Evolutionary conservation across 1,140 invertebrate genomes (phyloP).

Genomic region (Mylabris phalerata): DNA sequence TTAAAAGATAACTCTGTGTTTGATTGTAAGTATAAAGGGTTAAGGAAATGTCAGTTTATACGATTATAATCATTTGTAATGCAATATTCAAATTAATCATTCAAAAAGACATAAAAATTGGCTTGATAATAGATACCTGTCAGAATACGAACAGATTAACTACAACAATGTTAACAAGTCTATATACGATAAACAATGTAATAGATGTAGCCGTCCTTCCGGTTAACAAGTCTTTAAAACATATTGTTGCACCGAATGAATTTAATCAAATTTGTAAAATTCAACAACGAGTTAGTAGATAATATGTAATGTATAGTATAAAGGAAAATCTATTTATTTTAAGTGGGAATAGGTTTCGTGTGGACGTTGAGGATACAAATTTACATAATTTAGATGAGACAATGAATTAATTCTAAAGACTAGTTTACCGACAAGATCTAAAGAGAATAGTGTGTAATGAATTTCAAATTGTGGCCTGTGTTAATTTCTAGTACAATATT

Average conservation of each 20-base stretch:
- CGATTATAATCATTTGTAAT: too few species aligned
- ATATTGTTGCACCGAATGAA: too few species aligned
- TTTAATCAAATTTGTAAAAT: too few species aligned
- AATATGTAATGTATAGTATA: too few species aligned
- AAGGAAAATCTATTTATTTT: too few species aligned
- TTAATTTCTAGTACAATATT: constrained; percentile 3
- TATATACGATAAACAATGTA: constrained; percentile 15
- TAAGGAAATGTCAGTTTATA: too few species aligned
- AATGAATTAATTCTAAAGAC: constrained; percentile 9
- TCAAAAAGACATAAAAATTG: constrained; percentile 14
- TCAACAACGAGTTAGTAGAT: too few species aligned
- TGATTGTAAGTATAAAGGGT: too few species aligned
- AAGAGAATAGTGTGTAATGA: constrained; percentile 12
- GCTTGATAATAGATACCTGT: constrained; percentile 10
- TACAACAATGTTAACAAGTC: constrained; percentile 6
- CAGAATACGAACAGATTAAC: constrained; percentile 7
- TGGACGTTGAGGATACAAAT: constrained; percentile 4
- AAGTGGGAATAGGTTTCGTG: not conserved
- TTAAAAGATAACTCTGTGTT: too few species aligned
- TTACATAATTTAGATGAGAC: constrained; percentile 10
- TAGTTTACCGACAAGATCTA: constrained; percentile 11
- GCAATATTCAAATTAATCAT: constrained; percentile 11
- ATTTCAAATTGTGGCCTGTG: constrained; percentile 10
- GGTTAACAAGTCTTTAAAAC: not conserved
- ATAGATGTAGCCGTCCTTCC: constrained; percentile 8